These are phyloP conservation scores for Ailurus styani DNA, from an alignment of 2,113 vertebrate species.

Conservation along the genomic window DNA sequence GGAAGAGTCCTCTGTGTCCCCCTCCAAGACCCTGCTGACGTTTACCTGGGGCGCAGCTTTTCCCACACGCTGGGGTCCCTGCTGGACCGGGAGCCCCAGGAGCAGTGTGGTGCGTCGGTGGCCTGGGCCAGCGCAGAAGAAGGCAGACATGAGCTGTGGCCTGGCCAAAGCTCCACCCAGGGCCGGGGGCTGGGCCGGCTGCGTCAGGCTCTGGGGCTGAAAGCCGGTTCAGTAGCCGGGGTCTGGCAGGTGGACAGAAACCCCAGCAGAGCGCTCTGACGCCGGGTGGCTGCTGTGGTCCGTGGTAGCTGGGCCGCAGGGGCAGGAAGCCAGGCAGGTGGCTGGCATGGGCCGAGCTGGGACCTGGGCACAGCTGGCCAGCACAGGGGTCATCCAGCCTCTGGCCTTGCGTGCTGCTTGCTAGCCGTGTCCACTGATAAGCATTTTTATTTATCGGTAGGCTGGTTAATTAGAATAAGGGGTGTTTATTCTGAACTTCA, in stretches of 20 bases:
- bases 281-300: fast-evolving
- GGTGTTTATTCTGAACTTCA: background rate
- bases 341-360: background rate
- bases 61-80: background rate
- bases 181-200: fast-evolving
- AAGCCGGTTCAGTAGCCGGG: fast-evolving
- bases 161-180: fast-evolving
- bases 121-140: fast-evolving
- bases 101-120: fast-evolving
- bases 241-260: background rate
- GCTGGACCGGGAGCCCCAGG: background rate
- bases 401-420: fast-evolving
- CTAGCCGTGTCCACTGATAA: fast-evolving
- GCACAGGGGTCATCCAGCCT: background rate
- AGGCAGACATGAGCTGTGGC: fast-evolving
- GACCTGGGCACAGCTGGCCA: background rate
- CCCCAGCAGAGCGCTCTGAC: fast-evolving
- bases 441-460: background rate
- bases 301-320: fast-evolving
- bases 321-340: background rate
- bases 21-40: background rate
- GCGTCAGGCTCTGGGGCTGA: fast-evolving
- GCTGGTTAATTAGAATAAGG: fast-evolving
- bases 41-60: too few relatives aligned
- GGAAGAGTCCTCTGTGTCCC: background rate